Base-by-base conservation (phyloP, 1,140 invertebrate genomes). In the Charaxes varanes region DNA sequence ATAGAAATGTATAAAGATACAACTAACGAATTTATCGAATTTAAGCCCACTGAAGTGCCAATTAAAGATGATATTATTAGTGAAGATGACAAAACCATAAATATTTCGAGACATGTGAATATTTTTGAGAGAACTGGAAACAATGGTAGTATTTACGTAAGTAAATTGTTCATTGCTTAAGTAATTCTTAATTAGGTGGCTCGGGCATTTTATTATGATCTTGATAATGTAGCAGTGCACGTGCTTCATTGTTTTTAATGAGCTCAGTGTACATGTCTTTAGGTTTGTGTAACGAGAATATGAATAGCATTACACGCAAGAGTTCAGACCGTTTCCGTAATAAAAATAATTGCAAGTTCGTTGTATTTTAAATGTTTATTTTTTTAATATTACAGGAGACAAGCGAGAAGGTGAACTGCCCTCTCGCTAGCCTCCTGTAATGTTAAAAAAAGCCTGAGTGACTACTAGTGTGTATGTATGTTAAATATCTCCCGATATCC, bases 1-100 rank as follows among this genome's bases (percentile, higher is more conserved):
- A 18, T 78, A 16, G 77, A 81, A n/a, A 32, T 71, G 3, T 81
- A 81, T 28, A 81, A 79, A 59, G 73, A 81, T 38, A 77, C 70
- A 6, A 79, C 70, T 2, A 71, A 74, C 37, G 74, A 79, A 58
- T 51, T 61, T 18, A 24, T 64, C 18, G 42, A 50, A 11, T 52
- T 57, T 11, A 36, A 41, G 22, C 28, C 50, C 6, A 69, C 64
- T 30, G 57, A 62, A 21, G 12, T 4, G 2, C 11, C 37, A 2
- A 19, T 14, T 7, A n/a, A 22, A 22, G 16, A 16, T 31, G 7
- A 31, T 31, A 19, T 19, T 6, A 8, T 13, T 6, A 40, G 22
- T 31, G 7, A 19, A 19, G 4, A 15, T 22, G 12, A 31, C n/a
- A 31, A 8, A 31, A 16, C 16, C 3, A 31, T 3, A n/a, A 31